phyloP scores from a whole-genome alignment of 2,797 vertebrate genomes.

The Triplophysa yarkandensis region DNA sequence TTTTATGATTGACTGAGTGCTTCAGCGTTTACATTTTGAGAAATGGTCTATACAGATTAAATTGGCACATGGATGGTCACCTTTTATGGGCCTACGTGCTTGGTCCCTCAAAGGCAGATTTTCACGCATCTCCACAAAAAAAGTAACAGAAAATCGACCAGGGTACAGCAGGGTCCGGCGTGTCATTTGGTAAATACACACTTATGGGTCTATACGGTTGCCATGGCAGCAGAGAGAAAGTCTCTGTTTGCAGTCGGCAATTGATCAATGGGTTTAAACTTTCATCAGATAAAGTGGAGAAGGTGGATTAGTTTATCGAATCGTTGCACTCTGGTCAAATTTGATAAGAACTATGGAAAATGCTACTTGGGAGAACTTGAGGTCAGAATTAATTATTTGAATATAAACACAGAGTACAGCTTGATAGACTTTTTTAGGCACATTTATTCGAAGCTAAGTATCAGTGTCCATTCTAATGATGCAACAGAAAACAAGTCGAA shows the following conservation, averaged over 20 bases:
- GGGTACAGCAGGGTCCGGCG: constrained; percentile 59
- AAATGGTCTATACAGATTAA: too few relatives aligned
- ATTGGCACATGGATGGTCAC: constrained; percentile 10
- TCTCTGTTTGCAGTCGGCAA: constrained; percentile 56
- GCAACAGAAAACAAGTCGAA: constrained; percentile 42
- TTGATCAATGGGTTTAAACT: constrained; percentile 71
- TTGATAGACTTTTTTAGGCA: constrained; percentile 12
- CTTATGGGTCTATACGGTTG: constrained; percentile 69
- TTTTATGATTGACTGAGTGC: too few relatives aligned
- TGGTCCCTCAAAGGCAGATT: background rate
- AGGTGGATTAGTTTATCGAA: constrained; percentile 64
- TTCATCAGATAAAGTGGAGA: constrained; percentile 69
- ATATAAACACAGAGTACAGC: background rate
- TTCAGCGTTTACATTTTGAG: too few relatives aligned
- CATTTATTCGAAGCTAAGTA: constrained; percentile 37
- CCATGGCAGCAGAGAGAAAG: constrained; percentile 65
- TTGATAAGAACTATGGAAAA: constrained; percentile 64
- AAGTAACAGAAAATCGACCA: constrained; percentile 14
- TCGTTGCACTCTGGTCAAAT: constrained; percentile 55
- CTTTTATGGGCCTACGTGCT: background rate
- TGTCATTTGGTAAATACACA: constrained; percentile 69
- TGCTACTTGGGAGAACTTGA: background rate
- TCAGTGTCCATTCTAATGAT: constrained; percentile 42
- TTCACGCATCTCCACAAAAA: constrained; percentile 1
- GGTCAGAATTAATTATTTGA: constrained; percentile 38